Conservation (phyloP, 1,140 invertebrate genomes). For the Eubasilissa regina region DNA sequence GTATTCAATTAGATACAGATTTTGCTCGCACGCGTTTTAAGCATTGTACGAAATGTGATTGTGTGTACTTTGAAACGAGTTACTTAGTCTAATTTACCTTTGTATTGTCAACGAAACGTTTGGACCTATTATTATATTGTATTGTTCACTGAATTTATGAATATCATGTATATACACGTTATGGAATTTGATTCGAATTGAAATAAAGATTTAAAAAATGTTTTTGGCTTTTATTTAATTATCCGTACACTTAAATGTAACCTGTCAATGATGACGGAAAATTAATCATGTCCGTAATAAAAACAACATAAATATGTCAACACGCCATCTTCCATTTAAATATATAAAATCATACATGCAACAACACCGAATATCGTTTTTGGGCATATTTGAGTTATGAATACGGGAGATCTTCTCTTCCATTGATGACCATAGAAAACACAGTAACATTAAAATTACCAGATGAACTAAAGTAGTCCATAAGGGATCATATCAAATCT, state of each 20-base stretch:
- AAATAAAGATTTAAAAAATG: slow-evolving; percentile 57
- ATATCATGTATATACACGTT: slow-evolving; percentile 60
- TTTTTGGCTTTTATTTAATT: background rate
- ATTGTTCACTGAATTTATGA: slow-evolving; percentile 57
- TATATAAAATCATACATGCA: too few species aligned
- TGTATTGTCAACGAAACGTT: slow-evolving; percentile 47
- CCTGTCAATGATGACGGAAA: too few species aligned
- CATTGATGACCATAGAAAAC: too few species aligned
- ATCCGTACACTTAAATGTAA: background rate
- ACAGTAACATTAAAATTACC: too few species aligned
- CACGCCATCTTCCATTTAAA: background rate
- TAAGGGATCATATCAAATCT: too few species aligned
- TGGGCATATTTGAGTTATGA: too few species aligned
- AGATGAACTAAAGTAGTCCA: too few species aligned
- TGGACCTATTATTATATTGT: slow-evolving; percentile 48
- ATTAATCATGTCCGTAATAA: too few species aligned
- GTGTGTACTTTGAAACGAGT: slow-evolving; percentile 33
- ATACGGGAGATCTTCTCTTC: too few species aligned
- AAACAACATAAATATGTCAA: slow-evolving; percentile 1
- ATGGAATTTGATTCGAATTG: slow-evolving; percentile 59
- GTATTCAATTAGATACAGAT: background rate
- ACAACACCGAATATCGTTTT: too few species aligned
- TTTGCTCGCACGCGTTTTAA: slow-evolving; percentile 32
- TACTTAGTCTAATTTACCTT: slow-evolving; percentile 22
- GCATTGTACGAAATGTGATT: slow-evolving; percentile 39